A percentile compares a stretch with the other conserved stretches of the same genome.
Conservation (phyloP, 2,797 vertebrate genomes). For the Chlorospingus flavigularis region DNA sequence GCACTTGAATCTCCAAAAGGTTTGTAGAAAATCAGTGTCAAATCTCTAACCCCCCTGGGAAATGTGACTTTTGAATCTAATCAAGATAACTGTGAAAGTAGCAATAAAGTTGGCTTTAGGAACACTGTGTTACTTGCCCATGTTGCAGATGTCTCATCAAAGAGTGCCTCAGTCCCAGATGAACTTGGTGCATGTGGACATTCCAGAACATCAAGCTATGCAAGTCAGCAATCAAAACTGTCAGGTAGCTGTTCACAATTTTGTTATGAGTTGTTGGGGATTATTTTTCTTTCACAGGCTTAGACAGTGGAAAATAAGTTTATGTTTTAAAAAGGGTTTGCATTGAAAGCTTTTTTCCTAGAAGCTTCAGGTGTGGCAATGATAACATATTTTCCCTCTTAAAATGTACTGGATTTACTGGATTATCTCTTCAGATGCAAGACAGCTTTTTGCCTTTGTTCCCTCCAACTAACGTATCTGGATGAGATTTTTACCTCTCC, state of each 20-base stretch:
- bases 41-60: not conserved
- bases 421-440: not conserved
- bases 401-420: not conserved
- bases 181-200: constrained; percentile 89
- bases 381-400: not conserved
- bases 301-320: not conserved
- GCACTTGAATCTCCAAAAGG: not conserved
- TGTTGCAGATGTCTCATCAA: constrained; percentile 83
- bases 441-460: not conserved
- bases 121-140: not conserved
- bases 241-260: constrained; percentile 82
- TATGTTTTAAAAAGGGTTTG: not conserved
- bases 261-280: not conserved
- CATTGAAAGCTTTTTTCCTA: not conserved
- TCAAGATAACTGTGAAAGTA: not conserved
- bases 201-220: constrained; percentile 94
- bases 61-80: not conserved
- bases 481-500: not conserved
- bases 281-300: not conserved
- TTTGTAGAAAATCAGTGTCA: not conserved
- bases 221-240: constrained; percentile 96
- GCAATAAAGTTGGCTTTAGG: not conserved
- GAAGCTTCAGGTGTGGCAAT: not conserved
- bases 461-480: not conserved
- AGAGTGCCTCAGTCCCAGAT: constrained; percentile 87